Base-by-base conservation (phyloP, 2,888 invertebrate species). In the Stenurella melanura region DNA sequence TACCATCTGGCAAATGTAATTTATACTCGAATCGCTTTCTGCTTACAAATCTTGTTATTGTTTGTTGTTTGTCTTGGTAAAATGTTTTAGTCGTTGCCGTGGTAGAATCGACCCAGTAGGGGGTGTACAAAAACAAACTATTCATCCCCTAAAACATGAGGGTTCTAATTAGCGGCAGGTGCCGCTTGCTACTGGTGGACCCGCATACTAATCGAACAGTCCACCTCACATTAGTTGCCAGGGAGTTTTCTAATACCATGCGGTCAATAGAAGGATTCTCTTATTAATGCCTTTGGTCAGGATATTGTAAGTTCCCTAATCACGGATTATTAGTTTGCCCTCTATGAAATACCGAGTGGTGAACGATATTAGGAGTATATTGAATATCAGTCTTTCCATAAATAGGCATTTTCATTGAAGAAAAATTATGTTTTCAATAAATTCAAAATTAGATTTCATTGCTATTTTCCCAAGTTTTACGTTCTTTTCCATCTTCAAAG, bases 91-190 rank as follows among this genome's bases (percentile, higher is more conserved):
- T 67, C 69, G 56, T 63, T 18, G 57, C 69, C 66, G 73, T 69
- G 76, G 72, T 69, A 67, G 42, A 56, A 34, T 50, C 76, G 76
- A 71, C 76, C 72, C 63, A 69, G 71, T 74, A 73, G 67, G 77
- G 75, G 77, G 34, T 71, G 76, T 73, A 69, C 78, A 78, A 78
- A 80, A 80, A 80, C 80, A 77, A 78, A 77, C 77, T 74, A 61
- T 63, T 64, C 34, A 69, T 15, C 68, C 56, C 80, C 75, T 66
- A 56, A 34, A 75, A 75, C 77, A 75, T 71, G 74, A 72, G 72
- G 70, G 76, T 58, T 60, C 78, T 80, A 80, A 80, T 80, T 80
- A 78, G 75, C 66, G 68, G 69, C 78, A 77, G 80, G 80, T 80
- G 80, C 73, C 58, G 80, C 64, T 68, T 67, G 34, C 73, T 42